Base-by-base conservation (phyloP, 2,797 vertebrate genomes). In the Diplodus sargus region DNA sequence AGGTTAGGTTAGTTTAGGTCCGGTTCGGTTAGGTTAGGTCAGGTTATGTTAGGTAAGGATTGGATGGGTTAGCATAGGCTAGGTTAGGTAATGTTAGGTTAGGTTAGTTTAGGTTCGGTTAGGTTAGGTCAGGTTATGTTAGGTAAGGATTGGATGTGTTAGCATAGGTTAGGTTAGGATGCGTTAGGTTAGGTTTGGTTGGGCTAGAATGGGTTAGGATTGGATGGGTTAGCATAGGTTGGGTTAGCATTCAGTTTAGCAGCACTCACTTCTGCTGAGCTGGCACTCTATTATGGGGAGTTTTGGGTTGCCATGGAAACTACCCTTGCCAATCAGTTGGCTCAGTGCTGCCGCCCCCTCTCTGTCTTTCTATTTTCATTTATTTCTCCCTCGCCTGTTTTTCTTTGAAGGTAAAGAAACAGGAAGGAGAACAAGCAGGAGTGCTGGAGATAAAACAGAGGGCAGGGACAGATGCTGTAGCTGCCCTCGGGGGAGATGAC, bases 281-380 rank as follows among this genome's bases (percentile, higher is more conserved):
- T 83, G 68, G 75, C 85, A 74, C 58, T 80, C 51, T 58, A 69
- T 70, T 23, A 74, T 70, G 79, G 88, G 81, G 88, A 81, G 79
- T 87, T 93, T 86, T 76, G 39, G 51, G 93, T 95, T 94, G 76
- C 91, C 90, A 91, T 94, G 88, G 94, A 91, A 94, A 95, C 94
- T 81, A 70, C 58, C 70, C 28, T 60, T 67, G 76, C 85, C 74
- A 48, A 70, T 86, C 34, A 69, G 79, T 73, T 78, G 49, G 45
- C 70, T 86, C 42, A 51, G 49, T 75, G 71, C 45, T 85, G 72
- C 66, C 30, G 5, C 80, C 77, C 53, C 74, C 68, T 86, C 58
- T 59, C 9, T 48, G 49, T 79, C 42, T 54, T 64, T 78, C n/a
- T 79, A 43, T 79, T 78, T 82, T 22, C 28, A 30, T 74, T 45